Evolutionary conservation across 2,888 invertebrate genomes (phyloP).

Genomic region (Lepidochrysops patricia): DNA sequence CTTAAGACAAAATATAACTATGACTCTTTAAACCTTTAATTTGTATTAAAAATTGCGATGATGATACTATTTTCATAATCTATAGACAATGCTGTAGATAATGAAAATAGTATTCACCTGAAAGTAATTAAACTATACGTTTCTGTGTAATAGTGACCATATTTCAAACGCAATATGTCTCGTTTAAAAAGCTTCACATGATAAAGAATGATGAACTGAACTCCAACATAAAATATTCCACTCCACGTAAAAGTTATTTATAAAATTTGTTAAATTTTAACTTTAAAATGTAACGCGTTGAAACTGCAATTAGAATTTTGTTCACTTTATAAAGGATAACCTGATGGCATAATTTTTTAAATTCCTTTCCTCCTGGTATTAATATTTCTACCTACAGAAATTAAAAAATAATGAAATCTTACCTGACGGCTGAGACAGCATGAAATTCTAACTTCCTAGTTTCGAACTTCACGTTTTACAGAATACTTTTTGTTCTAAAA

Average conservation of each 20-base stretch:
- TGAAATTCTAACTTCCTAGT: background rate
- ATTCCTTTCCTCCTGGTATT: background rate
- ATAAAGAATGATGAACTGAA: slow-evolving; percentile 1
- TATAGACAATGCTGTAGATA: too few species aligned
- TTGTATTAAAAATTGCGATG: too few species aligned
- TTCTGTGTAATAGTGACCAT: background rate
- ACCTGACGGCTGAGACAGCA: background rate
- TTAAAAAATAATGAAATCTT: background rate
- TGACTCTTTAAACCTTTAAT: too few species aligned
- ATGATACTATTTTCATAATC: too few species aligned
- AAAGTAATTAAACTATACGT: background rate
- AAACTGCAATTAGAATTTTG: slow-evolving; percentile 1
- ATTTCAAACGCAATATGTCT: background rate
- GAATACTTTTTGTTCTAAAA: too few species aligned
- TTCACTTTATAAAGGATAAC: background rate
- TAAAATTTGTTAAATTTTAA: background rate
- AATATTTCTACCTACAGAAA: background rate
- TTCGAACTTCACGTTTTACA: background rate
- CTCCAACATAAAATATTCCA: background rate
- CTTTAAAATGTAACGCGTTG: background rate
- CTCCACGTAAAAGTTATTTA: background rate
- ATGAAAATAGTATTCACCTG: too few species aligned
- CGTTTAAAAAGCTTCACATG: background rate
- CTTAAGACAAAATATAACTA: too few species aligned
- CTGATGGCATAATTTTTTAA: background rate